Conservation (phyloP, 2,113 vertebrate species). For the Grantiella picta region DNA sequence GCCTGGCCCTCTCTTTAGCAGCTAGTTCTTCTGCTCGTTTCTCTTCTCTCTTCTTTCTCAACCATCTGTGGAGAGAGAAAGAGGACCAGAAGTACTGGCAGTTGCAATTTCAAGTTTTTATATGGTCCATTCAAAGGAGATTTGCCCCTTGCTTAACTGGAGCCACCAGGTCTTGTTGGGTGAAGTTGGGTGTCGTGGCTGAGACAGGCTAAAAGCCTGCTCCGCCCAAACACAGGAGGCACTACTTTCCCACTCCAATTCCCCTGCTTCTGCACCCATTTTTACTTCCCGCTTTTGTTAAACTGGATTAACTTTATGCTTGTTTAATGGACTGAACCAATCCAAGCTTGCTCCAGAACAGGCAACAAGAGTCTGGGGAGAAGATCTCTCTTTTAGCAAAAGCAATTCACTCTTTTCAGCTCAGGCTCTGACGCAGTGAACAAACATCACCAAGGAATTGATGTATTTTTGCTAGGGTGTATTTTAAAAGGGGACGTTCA, state of each 20-base stretch:
- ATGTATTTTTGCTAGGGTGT: not conserved
- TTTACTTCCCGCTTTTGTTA: not conserved
- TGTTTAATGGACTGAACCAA: not conserved
- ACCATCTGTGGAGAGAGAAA: constrained; percentile 79
- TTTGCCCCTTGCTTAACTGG: not conserved
- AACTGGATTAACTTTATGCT: not conserved
- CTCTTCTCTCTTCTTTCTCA: constrained; percentile 84
- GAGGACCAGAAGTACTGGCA: not conserved
- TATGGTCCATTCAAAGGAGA: not conserved
- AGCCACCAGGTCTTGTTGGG: not conserved
- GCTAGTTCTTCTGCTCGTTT: constrained; percentile 84
- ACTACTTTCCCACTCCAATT: not conserved
- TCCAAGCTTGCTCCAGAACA: not conserved
- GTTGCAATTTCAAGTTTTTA: not conserved
- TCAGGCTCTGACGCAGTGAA: not conserved
- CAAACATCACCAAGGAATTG: not conserved
- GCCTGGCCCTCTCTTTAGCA: constrained; percentile 80
- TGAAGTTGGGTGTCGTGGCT: not conserved
- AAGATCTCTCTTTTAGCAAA: not conserved
- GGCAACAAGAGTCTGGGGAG: not conserved
- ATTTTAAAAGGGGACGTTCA: not conserved
- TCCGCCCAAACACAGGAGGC: not conserved
- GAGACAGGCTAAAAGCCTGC: not conserved
- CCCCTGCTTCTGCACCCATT: not conserved
- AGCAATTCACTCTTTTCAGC: not conserved